Conservation (phyloP, 2,113 vertebrate species). For the Eidolon helvum region DNA sequence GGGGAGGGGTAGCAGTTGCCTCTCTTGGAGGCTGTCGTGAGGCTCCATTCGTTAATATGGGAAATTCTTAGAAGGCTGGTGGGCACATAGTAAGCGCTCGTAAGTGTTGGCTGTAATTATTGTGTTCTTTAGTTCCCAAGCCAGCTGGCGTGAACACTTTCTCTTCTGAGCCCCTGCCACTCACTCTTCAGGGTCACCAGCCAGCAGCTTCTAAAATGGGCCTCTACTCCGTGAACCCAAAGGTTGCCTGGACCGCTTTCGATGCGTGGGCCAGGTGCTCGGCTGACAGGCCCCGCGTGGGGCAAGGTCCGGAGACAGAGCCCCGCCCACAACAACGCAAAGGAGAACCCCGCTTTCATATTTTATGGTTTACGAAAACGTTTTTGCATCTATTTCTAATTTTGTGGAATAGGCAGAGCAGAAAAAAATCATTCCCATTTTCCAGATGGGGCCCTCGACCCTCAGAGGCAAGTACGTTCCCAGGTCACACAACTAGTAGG, state of each 20-base stretch:
- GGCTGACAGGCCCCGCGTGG: neutral
- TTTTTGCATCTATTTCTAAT: neutral
- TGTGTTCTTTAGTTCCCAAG: neutral
- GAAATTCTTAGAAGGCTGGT: neutral
- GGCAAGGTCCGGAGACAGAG: neutral
- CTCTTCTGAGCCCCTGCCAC: neutral
- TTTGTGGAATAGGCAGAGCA: neutral
- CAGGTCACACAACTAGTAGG: rapidly evolving
- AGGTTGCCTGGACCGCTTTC: neutral
- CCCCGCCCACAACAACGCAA: neutral
- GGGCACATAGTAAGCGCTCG: rapidly evolving
- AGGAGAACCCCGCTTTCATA: neutral
- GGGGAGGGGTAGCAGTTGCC: neutral
- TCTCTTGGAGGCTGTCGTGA: rapidly evolving
- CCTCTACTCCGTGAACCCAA: neutral
- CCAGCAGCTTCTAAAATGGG: neutral
- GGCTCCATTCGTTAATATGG: neutral
- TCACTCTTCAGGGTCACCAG: neutral
- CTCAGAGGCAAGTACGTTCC: neutral
- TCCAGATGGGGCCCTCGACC: rapidly evolving
- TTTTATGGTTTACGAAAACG: neutral
- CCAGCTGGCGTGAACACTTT: neutral
- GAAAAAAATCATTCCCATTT: neutral
- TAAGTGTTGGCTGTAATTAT: rapidly evolving
- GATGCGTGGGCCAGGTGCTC: neutral